phyloP scores from a whole-genome alignment of 2,888 invertebrate genomes.

The Patella depressa region DNA sequence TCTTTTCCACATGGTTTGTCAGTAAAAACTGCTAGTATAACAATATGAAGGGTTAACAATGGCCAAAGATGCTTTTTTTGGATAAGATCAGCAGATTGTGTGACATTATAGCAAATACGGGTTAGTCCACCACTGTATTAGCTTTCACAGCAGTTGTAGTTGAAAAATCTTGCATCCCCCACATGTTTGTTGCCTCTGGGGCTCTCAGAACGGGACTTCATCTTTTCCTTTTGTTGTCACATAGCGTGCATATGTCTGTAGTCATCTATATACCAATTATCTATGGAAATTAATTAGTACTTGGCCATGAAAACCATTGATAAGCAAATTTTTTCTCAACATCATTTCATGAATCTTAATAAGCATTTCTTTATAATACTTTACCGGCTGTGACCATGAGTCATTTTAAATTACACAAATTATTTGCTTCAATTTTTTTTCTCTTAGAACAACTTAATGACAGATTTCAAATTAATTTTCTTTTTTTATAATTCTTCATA shows the following conservation, averaged over 20 bases:
- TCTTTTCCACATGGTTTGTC: neutral
- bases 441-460: too few relatives aligned
- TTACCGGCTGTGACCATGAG: too few relatives aligned
- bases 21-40: neutral
- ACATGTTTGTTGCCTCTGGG: neutral
- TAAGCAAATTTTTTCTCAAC: neutral
- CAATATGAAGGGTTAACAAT: conserved; percentile 4
- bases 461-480: too few relatives aligned
- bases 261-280: neutral
- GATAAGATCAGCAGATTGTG: too few relatives aligned
- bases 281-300: neutral
- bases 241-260: neutral
- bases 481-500: too few relatives aligned
- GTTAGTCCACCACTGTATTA: neutral
- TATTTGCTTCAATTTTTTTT: too few relatives aligned
- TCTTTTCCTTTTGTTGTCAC: neutral
- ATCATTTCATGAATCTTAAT: neutral
- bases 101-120: too few relatives aligned
- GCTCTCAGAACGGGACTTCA: neutral
- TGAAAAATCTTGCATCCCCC: neutral
- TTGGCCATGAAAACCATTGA: neutral
- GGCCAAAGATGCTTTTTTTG: neutral
- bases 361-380: too few relatives aligned
- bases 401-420: too few relatives aligned
- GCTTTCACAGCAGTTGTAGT: neutral